Base-by-base conservation (phyloP, 2,888 invertebrate genomes). In the Cerceris ruficornis region DNA sequence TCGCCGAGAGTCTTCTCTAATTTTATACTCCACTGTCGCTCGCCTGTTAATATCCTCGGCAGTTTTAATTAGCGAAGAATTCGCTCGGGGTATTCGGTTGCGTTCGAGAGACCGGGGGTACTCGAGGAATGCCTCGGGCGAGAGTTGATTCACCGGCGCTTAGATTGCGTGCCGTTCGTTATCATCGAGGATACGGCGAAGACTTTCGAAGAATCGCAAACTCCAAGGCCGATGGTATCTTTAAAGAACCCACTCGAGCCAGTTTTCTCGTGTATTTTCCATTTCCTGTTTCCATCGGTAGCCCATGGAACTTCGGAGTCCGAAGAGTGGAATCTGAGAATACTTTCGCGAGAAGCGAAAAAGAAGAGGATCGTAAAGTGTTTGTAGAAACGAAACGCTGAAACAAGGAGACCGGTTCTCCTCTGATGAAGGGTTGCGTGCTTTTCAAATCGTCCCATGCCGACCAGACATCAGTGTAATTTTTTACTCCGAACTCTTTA, bases 111-210 rank as follows among this genome's bases (percentile, higher is more conserved):
- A 58, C 43, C 52, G 42, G 41, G 13, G 54, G 71, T 71, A 72
- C 58, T 65, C 57, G 13, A 15, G 14, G 17, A 28, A 28, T 55
- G 59, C 57, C 54, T 61, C 50, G 49, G 9, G 41, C 41, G n/a
- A 49, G 52, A 17, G 54, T 58, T 57, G 62, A 74, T 64, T 67
- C 50, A 57, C 66, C 39, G 79, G 68, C 79, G 76, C 76, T 79
- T 81, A 70, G 72, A 83, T 83, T 73, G 79, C 81, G 59, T 62
- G 59, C 46, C 54, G 58, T 61, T 41, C 41, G 50, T 76, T 75
- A 81, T 83, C 76, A 69, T 62, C 62, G n/a, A 1, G 64, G 60
- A 70, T 60, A 46, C 42, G 77, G 78, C 57, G 13, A 49, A 64
- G 52, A 62, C 41, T 74, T 78, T 70, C 70, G 69, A 14, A 46